phyloP scores from a whole-genome alignment of 1,140 invertebrate genomes.

The Aphaenogaster floridana region DNA sequence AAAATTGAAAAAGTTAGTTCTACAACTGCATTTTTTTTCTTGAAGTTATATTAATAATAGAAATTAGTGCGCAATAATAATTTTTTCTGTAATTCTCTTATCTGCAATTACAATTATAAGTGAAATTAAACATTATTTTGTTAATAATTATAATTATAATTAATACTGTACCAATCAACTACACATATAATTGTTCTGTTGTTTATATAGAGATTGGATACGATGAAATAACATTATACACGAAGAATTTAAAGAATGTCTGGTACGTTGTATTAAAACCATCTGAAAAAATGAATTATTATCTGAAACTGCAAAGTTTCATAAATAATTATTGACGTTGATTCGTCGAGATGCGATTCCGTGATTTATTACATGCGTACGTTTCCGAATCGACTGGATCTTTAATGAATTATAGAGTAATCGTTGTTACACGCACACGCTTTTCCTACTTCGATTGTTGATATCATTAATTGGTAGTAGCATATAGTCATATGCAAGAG shows the following conservation, averaged over 20 bases:
- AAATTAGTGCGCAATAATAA: not conserved
- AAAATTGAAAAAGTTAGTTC: not conserved
- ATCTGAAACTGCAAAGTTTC: not conserved
- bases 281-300: not conserved
- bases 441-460: slow-evolving; percentile 66
- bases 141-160: not conserved
- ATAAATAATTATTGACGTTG: not conserved
- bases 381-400: slow-evolving; percentile 16
- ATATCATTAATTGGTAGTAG: slow-evolving; percentile 70
- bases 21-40: not conserved
- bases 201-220: not conserved
- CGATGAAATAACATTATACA: not conserved
- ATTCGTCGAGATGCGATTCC: not conserved
- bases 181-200: not conserved
- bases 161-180: not conserved
- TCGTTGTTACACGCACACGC: slow-evolving; percentile 56
- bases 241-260: not conserved
- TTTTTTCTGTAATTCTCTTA: not conserved
- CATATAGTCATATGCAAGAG: slow-evolving; percentile 53
- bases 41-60: not conserved
- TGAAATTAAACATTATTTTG: not conserved
- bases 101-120: not conserved
- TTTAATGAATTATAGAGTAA: slow-evolving; percentile 40
- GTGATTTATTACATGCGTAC: slow-evolving; percentile 50
- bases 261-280: not conserved